These are phyloP conservation scores for Liolophura sinensis DNA, from an alignment of 1,140 invertebrate genomes.

Conservation along the genomic window DNA sequence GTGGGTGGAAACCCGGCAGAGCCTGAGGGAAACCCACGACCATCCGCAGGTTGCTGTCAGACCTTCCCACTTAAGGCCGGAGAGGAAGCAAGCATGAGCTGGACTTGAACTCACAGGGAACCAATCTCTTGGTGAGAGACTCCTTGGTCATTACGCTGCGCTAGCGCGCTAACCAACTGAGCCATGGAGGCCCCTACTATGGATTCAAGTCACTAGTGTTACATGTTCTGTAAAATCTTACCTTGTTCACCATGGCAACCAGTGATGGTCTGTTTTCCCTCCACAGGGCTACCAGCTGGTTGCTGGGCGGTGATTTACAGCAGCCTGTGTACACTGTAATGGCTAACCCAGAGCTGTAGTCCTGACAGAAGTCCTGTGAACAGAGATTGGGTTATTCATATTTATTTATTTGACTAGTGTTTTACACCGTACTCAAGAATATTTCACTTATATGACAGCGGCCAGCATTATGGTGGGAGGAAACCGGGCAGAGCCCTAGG, in stretches of 20 bases:
- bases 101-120: too few relatives aligned
- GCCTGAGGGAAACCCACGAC: too few relatives aligned
- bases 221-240: constrained; percentile 38
- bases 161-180: too few relatives aligned
- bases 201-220: constrained; percentile 61
- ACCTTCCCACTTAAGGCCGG: too few relatives aligned
- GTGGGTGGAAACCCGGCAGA: too few relatives aligned
- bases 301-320: constrained; percentile 89
- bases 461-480: background rate
- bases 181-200: too few relatives aligned
- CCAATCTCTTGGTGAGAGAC: too few relatives aligned
- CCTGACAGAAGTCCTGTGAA: constrained; percentile 64
- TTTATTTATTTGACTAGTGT: background rate
- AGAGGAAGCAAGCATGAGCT: too few relatives aligned
- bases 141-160: too few relatives aligned
- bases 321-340: constrained; percentile 95
- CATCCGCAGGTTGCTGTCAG: too few relatives aligned
- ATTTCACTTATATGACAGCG: background rate
- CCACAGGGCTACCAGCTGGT: constrained; percentile 88
- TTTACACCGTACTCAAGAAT: too few relatives aligned
- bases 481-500: too few relatives aligned
- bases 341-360: constrained; percentile 98
- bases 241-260: constrained; percentile 81
- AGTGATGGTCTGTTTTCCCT: constrained; percentile 86
- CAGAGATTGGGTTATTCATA: background rate